Percentiles rank a stretch among this genome's conserved stretches.
phyloP scores from a whole-genome alignment of 2,888 invertebrate species.

The Harpagoxenus sublaevis region DNA sequence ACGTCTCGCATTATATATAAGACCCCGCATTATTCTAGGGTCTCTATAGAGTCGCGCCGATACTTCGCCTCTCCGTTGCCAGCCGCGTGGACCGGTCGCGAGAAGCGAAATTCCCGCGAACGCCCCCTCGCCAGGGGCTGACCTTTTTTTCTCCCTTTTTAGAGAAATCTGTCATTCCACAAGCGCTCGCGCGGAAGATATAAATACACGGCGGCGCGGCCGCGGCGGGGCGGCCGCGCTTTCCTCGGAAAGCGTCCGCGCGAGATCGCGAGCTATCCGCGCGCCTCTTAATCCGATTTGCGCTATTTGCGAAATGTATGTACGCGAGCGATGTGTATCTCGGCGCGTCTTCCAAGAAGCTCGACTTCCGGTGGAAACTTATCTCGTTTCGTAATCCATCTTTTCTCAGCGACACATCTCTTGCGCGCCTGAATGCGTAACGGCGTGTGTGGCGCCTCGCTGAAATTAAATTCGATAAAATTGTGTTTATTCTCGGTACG shows the following conservation, averaged over 20 bases:
- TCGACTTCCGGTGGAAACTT: neutral
- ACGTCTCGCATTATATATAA: no score
- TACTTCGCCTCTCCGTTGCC: neutral
- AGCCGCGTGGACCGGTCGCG: neutral
- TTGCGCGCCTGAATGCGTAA: neutral
- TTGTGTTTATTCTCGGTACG: neutral
- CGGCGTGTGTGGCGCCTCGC: neutral
- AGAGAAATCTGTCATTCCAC: constrained; percentile 46
- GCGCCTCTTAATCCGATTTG: constrained; percentile 12
- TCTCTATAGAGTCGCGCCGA: no score
- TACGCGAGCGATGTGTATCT: neutral
- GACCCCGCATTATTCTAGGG: no score
- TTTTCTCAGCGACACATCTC: neutral
- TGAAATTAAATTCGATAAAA: neutral
- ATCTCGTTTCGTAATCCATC: constrained; percentile 1
- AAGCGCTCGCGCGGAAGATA: constrained; percentile 38
- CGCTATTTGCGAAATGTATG: constrained; percentile 3
- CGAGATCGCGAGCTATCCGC: neutral
- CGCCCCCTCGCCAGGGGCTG: neutral
- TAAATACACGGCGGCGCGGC: constrained; percentile 23
- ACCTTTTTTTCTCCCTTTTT: constrained; percentile 3
- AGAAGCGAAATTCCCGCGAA: constrained; percentile 13
- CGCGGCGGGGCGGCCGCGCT: neutral
- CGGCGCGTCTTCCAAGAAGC: constrained; percentile 20
- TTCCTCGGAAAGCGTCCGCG: constrained; percentile 2